phyloP scores from a whole-genome alignment of 2,113 vertebrate genomes.

The Vanacampus margaritifer region DNA sequence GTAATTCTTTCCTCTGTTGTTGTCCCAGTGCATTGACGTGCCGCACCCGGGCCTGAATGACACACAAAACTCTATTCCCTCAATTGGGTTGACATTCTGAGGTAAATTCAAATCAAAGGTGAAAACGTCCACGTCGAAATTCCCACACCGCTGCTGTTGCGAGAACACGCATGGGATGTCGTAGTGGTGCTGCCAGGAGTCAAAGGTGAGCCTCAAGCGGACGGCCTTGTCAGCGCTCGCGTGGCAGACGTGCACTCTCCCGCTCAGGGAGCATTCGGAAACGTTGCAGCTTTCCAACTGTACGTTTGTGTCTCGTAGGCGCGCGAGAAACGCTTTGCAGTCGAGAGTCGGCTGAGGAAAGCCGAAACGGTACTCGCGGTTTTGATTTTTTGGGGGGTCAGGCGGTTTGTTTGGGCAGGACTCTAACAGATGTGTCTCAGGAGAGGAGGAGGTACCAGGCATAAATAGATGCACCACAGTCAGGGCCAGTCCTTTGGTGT shows the following conservation, averaged over 20 bases:
- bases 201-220: conserved; percentile 63
- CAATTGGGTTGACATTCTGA: conserved; percentile 21
- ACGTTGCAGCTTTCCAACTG: conserved; percentile 73
- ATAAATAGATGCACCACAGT: conserved; percentile 65
- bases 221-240: conserved; percentile 51
- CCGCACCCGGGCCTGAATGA: conserved; percentile 46
- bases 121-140: conserved; percentile 50
- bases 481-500: conserved; percentile 72
- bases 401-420: background rate
- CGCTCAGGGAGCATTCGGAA: conserved; percentile 55
- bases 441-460: conserved; percentile 37
- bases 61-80: conserved; percentile 65
- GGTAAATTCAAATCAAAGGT: conserved; percentile 67
- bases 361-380: conserved; percentile 45
- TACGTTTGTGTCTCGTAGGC: conserved; percentile 37
- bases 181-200: conserved; percentile 70
- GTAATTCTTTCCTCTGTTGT: conserved; percentile 68
- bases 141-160: conserved; percentile 8
- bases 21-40: conserved; percentile 49
- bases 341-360: conserved; percentile 62
- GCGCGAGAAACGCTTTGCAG: conserved; percentile 37
- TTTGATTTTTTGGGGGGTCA: conserved; percentile 9
- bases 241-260: conserved; percentile 66
- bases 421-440: background rate
- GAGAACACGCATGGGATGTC: conserved; percentile 67